Evolutionary conservation across 1,140 invertebrate species (phyloP).

Genomic region (Drosophila cardini): DNA sequence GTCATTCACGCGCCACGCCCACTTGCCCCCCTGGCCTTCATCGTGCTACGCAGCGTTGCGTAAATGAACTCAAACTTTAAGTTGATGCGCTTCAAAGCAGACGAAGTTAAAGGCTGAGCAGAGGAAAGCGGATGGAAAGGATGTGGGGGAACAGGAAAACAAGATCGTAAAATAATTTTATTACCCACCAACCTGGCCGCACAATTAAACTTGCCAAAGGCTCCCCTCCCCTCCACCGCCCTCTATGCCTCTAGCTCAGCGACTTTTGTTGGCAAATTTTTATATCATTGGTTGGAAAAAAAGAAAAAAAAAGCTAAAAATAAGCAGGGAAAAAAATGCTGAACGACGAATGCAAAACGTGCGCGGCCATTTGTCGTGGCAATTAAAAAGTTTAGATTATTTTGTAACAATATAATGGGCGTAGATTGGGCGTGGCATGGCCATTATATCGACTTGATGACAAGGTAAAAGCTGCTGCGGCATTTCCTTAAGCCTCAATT

Average conservation of each 20-base stretch:
- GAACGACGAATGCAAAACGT: conserved; percentile 54
- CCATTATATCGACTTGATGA: conserved; percentile 50
- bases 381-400: conserved; percentile 81
- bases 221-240: neutral
- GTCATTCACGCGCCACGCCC: neutral
- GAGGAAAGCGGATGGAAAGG: neutral
- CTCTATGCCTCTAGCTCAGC: conserved; percentile 21
- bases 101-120: neutral
- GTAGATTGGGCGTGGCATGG: conserved; percentile 24
- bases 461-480: conserved; percentile 36
- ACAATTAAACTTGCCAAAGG: conserved; percentile 71
- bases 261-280: conserved; percentile 55
- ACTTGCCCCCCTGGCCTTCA: neutral
- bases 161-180: conserved; percentile 80
- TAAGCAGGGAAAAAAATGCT: conserved; percentile 18
- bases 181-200: conserved; percentile 75
- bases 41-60: conserved; percentile 50
- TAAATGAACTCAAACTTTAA: conserved; percentile 73
- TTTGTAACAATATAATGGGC: conserved; percentile 64
- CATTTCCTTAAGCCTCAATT: conserved; percentile 31
- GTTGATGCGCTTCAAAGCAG: conserved; percentile 53
- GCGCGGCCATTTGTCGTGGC: conserved; percentile 68
- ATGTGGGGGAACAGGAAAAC: conserved; percentile 45
- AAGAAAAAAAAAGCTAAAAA: conserved; percentile 17
- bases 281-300: conserved; percentile 50